Evolutionary conservation across 2,797 vertebrate genomes (phyloP).

Genomic region (Myoxocephalus aenaeus): DNA sequence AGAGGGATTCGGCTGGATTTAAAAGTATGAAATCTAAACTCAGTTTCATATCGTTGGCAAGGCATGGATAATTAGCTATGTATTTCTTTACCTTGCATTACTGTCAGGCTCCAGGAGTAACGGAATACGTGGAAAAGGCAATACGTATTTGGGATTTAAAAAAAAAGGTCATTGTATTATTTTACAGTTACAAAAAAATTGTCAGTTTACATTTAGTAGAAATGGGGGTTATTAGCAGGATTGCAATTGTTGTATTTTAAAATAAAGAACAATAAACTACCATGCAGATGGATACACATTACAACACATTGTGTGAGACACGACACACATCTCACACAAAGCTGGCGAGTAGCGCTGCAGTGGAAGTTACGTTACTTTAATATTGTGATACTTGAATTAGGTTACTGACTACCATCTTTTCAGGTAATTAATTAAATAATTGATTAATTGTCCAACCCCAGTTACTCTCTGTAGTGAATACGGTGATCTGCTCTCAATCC

Average conservation of each 20-base stretch:
- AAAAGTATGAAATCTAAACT: constrained; percentile 38
- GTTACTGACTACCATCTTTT: not conserved
- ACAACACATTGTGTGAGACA: not conserved
- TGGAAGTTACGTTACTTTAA: not conserved
- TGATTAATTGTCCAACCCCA: not conserved
- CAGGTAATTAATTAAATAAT: not conserved
- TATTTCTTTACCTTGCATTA: constrained; percentile 26
- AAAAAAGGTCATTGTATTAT: not conserved
- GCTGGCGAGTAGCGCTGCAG: not conserved
- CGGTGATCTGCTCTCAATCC: constrained; percentile 13
- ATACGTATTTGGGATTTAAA: not conserved
- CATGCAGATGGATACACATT: not conserved
- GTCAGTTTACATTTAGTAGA: not conserved
- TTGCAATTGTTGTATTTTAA: not conserved
- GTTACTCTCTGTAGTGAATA: not conserved
- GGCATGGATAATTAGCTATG: constrained; percentile 33
- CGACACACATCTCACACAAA: not conserved
- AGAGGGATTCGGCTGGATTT: constrained; percentile 53
- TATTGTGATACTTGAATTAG: not conserved
- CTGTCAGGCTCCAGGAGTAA: not conserved
- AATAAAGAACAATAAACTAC: not conserved
- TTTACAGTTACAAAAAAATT: not conserved
- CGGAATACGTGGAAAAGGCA: not conserved
- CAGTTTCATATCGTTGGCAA: constrained; percentile 39
- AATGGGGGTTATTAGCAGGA: not conserved